Conservation (phyloP, 2,888 invertebrate genomes). For the Dichetophora obliterata region DNA sequence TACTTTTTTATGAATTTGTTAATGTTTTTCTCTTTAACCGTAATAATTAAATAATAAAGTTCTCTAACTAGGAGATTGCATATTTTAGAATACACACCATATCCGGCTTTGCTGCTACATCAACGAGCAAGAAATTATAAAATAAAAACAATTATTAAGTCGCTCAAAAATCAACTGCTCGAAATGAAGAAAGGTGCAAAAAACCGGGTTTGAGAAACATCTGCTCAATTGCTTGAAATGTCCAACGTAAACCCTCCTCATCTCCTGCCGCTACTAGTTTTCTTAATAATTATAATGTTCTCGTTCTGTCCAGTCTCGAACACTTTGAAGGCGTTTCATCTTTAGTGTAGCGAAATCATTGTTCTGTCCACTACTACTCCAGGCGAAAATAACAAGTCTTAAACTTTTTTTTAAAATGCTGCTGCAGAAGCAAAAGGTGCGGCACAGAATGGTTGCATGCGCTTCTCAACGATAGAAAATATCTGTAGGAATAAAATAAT, state of each 20-base stretch:
- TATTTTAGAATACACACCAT: too few relatives aligned
- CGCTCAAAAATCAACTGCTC: too few relatives aligned
- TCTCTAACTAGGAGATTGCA: too few relatives aligned
- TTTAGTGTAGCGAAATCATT: background rate
- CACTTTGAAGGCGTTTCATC: slow-evolving; percentile 1
- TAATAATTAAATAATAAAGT: too few relatives aligned
- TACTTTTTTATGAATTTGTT: too few relatives aligned
- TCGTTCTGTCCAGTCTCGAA: background rate
- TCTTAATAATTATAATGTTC: background rate
- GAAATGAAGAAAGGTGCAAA: background rate
- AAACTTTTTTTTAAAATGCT: background rate
- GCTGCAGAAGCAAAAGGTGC: too few relatives aligned
- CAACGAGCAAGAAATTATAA: background rate
- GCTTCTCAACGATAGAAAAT: too few relatives aligned
- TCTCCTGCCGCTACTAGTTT: background rate
- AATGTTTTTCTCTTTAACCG: too few relatives aligned
- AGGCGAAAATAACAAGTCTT: background rate
- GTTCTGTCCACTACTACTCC: background rate
- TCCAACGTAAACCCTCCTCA: background rate
- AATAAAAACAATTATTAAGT: background rate
- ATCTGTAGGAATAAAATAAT: too few relatives aligned
- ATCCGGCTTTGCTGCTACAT: background rate
- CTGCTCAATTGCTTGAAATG: background rate
- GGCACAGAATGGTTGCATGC: too few relatives aligned
- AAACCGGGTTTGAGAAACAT: slow-evolving; percentile 3